A percentile compares a stretch with the other conserved stretches of the same genome.
Evolutionary conservation across 1,140 invertebrate genomes (phyloP).

Genomic region (Heliconius hermathena): DNA sequence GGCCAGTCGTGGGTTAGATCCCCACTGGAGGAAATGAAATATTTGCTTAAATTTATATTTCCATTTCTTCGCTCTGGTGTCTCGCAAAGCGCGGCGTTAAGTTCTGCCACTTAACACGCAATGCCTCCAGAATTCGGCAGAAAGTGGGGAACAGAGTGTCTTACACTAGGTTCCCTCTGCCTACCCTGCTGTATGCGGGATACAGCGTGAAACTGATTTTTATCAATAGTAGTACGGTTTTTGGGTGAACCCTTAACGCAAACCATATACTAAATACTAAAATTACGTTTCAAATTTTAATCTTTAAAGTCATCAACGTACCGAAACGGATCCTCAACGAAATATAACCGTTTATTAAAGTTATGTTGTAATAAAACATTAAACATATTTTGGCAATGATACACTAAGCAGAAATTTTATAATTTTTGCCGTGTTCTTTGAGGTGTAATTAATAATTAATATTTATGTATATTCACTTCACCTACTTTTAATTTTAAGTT

Average conservation of each 20-base stretch:
- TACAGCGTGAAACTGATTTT: too few relatives aligned
- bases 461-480: background rate
- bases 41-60: too few relatives aligned
- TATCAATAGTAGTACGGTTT: background rate
- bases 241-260: background rate
- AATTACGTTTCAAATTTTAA: background rate
- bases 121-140: too few relatives aligned
- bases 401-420: background rate
- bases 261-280: background rate
- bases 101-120: too few relatives aligned
- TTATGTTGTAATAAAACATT: background rate
- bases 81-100: too few relatives aligned
- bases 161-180: too few relatives aligned
- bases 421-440: background rate
- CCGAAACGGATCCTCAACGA: conserved; percentile 21
- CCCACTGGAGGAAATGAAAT: too few relatives aligned
- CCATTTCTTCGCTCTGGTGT: too few relatives aligned
- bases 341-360: conserved; percentile 34
- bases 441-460: background rate
- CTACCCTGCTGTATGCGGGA: too few relatives aligned
- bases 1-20: too few relatives aligned
- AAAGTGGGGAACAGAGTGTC: too few relatives aligned
- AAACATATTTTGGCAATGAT: background rate
- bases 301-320: conserved; percentile 23
- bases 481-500: background rate